phyloP scores from a whole-genome alignment of 2,797 vertebrate species.

The Danio aesculapii region DNA sequence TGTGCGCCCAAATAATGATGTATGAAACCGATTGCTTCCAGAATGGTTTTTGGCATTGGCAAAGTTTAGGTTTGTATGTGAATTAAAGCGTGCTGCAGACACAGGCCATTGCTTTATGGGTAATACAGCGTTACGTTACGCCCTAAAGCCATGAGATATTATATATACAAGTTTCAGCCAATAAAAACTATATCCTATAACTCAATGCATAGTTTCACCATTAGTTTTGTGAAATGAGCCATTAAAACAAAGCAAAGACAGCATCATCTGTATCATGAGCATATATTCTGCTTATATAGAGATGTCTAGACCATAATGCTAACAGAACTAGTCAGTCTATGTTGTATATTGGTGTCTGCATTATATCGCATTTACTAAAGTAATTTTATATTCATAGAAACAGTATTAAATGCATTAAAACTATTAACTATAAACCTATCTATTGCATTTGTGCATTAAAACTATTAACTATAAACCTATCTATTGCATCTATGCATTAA shows the following conservation, averaged over 20 bases:
- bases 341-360: too few species aligned
- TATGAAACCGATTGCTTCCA: background rate
- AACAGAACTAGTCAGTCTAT: too few species aligned
- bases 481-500: too few species aligned
- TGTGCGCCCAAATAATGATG: background rate
- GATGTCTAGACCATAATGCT: background rate
- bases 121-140: background rate
- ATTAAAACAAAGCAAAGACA: background rate
- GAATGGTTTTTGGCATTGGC: background rate
- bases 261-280: background rate
- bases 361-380: too few species aligned
- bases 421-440: too few species aligned
- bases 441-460: too few species aligned
- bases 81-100: background rate
- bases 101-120: background rate
- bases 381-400: too few species aligned
- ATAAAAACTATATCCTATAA: slow-evolving; percentile 8
- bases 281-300: background rate
- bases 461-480: too few species aligned
- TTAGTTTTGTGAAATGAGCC: background rate
- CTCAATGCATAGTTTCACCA: slow-evolving; percentile 1
- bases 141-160: background rate
- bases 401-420: too few species aligned
- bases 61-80: background rate
- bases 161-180: slow-evolving; percentile 16